Base-by-base conservation (phyloP, 2,888 invertebrate species). In the Lobophora halterata region DNA sequence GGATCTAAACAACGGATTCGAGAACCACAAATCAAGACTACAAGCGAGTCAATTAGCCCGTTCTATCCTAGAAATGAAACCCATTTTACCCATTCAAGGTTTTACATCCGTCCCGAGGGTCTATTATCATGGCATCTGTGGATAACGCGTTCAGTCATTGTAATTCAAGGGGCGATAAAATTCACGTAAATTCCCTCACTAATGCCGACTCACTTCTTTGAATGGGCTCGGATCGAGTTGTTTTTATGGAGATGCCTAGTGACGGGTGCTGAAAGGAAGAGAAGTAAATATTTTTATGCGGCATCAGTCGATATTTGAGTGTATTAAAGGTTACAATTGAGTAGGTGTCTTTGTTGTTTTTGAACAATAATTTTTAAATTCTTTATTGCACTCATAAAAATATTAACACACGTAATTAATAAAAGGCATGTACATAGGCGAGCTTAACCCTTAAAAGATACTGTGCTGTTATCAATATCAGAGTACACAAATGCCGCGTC, bases 121-220 rank as follows among this genome's bases (percentile, higher is more conserved):
- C 44, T 53, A 53, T 53, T 53, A 50, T 50, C 50, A 46, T 48
- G 46, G 42, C 53, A 50, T 50, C 53, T 53, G 53, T 33, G 48
- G 48, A 40, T 50, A 53, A 53, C 48, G 52, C 46, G 46, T 23
- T 42, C 29, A 41, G 31, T 43, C 47, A 49, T 54, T 51, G 54
- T 47, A 39, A 54, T 49, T 54, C 54, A 49, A 51, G 51, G 35
- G 49, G 49, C 45, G 27, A 51, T 54, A 54, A 50, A 49, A 46
- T 39, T 40, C 27, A 35, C 38, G 42, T 29, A 38, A 49, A 52
- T 49, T 47, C 43, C 39, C 37, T 30, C 18, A 35, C 49, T 52
- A 52, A 52, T 49, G 47, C 52, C 31, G 30, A 21, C 29, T 46
- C 39, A 32, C 43, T 48, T 48, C 46, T 48, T 46, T 42, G 41